These are phyloP conservation scores for Papilio protenor DNA, from an alignment of 2,888 invertebrate species.

Conservation along the genomic window DNA sequence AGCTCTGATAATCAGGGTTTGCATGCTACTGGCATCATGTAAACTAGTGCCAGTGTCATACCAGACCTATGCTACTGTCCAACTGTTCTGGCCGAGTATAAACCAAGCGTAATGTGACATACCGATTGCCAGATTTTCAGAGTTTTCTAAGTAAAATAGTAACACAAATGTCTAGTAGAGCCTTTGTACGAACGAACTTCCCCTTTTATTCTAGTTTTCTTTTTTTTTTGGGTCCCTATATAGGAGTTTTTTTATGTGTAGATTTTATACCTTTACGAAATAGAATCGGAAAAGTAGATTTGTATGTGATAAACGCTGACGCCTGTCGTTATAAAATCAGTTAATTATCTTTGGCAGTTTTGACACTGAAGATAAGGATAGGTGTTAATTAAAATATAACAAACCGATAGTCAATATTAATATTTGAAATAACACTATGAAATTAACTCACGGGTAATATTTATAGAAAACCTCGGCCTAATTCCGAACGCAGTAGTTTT, in stretches of 20 bases:
- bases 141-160: background rate
- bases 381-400: background rate
- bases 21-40: no score
- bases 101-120: no score
- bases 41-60: no score
- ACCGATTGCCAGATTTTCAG: background rate
- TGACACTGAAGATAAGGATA: background rate
- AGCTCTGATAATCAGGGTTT: no score
- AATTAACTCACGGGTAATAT: background rate
- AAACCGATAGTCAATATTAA: background rate
- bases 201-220: background rate
- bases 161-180: no score
- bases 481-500: slow-evolving; percentile 1
- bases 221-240: background rate
- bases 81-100: no score
- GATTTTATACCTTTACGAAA: background rate
- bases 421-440: background rate
- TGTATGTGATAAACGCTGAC: slow-evolving; percentile 6
- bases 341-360: slow-evolving; percentile 48
- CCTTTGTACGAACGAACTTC: no score
- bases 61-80: no score
- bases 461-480: slow-evolving; percentile 31
- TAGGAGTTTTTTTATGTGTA: background rate
- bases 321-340: slow-evolving; percentile 27
- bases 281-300: background rate